Conservation (phyloP, 2,113 vertebrate genomes). For the Cyprinodon brontotheroides region DNA sequence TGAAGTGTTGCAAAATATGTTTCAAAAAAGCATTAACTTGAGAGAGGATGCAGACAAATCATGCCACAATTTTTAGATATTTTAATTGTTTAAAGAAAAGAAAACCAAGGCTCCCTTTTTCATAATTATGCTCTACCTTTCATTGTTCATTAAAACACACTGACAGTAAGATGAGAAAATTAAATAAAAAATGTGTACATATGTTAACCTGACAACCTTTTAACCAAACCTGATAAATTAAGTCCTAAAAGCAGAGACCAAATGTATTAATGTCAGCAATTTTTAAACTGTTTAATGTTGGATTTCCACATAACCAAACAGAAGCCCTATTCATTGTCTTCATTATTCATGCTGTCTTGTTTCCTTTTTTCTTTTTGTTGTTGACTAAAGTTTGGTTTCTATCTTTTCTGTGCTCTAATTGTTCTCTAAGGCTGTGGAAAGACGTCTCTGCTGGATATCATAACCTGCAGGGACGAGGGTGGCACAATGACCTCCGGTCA, state of each 20-base stretch:
- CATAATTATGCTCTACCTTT: not conserved
- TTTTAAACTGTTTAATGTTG: too few relatives aligned
- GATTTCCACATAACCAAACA: too few relatives aligned
- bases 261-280: too few relatives aligned
- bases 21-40: too few relatives aligned
- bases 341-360: too few relatives aligned
- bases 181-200: not conserved
- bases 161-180: not conserved
- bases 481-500: slow-evolving; percentile 85
- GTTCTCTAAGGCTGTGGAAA: slow-evolving; percentile 84
- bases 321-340: too few relatives aligned
- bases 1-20: not conserved
- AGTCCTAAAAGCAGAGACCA: too few relatives aligned
- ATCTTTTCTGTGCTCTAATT: not conserved
- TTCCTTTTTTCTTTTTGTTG: too few relatives aligned
- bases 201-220: too few relatives aligned
- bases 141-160: not conserved
- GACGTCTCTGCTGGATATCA: slow-evolving; percentile 90
- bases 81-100: not conserved
- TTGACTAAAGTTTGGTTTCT: not conserved
- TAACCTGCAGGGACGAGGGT: slow-evolving; percentile 88
- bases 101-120: not conserved
- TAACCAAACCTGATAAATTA: too few relatives aligned
- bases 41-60: not conserved
- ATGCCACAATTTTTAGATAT: not conserved